Evolutionary conservation across 1,140 invertebrate genomes (phyloP).

Genomic region (Trichonephila inaurata): DNA sequence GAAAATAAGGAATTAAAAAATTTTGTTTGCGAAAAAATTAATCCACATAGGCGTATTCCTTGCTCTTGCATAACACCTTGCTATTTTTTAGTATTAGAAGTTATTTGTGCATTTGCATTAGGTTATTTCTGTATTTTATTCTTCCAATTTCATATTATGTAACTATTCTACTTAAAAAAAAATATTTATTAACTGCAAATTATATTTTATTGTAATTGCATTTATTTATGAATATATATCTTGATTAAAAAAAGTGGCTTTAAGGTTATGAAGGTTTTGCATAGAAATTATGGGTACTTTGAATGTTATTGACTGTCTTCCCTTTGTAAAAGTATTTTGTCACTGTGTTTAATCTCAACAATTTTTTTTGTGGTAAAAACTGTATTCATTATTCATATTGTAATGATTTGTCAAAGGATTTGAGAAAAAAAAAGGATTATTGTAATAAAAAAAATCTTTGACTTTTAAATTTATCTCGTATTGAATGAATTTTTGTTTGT

Average conservation of each 20-base stretch:
- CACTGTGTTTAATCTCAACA: neutral
- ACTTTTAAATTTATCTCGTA: constrained; percentile 32
- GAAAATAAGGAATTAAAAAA: too few species aligned
- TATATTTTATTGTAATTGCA: constrained; percentile 16
- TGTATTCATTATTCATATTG: neutral
- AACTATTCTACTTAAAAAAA: constrained; percentile 18
- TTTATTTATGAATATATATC: constrained; percentile 17
- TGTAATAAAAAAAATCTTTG: constrained; percentile 10
- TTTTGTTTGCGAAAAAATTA: too few species aligned
- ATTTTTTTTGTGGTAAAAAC: neutral
- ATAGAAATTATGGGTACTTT: neutral
- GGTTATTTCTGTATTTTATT: neutral
- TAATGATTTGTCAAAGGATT: neutral
- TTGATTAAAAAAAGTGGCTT: neutral
- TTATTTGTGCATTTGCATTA: neutral
- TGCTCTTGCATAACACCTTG: too few species aligned
- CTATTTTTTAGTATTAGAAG: neutral
- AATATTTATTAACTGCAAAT: neutral
- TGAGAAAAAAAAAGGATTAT: neutral
- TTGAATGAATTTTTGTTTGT: constrained; percentile 50
- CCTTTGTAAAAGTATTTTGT: neutral
- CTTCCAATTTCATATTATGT: neutral
- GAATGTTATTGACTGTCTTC: constrained; percentile 10
- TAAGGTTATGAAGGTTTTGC: neutral
- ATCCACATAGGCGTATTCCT: too few species aligned